These are phyloP conservation scores for Agrilus planipennis DNA, from an alignment of 1,140 invertebrate genomes.

Conservation along the genomic window DNA sequence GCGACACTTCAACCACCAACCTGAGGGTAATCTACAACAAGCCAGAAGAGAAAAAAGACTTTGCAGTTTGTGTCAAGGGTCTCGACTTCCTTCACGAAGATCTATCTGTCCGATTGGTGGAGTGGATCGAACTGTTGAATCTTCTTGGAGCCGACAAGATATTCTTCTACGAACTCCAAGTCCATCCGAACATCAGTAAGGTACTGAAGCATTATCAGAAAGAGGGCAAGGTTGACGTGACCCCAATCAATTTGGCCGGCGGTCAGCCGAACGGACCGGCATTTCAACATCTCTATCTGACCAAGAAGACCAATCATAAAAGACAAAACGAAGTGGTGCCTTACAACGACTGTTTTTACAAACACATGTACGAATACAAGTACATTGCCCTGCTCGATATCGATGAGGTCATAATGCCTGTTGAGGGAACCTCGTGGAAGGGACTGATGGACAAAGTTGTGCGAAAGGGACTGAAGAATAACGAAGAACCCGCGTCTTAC, in stretches of 20 bases:
- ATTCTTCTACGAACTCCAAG: slow-evolving; percentile 82
- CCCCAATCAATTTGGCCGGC: slow-evolving; percentile 78
- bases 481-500: slow-evolving; percentile 65
- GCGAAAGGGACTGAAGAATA: slow-evolving; percentile 52
- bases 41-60: slow-evolving; percentile 58
- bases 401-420: slow-evolving; percentile 91
- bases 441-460: slow-evolving; percentile 61
- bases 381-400: slow-evolving; percentile 86
- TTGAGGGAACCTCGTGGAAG: slow-evolving; percentile 62
- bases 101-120: slow-evolving; percentile 76
- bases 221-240: slow-evolving; percentile 66
- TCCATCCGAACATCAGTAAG: slow-evolving; percentile 84
- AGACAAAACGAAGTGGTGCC: slow-evolving; percentile 91
- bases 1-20: slow-evolving; percentile 77
- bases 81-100: slow-evolving; percentile 87
- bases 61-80: slow-evolving; percentile 91
- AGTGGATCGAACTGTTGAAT: slow-evolving; percentile 85
- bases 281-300: slow-evolving; percentile 79
- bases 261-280: slow-evolving; percentile 82
- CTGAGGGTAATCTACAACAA: slow-evolving; percentile 74
- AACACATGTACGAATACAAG: slow-evolving; percentile 81
- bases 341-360: slow-evolving; percentile 94
- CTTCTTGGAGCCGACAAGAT: slow-evolving; percentile 85
- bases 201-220: slow-evolving; percentile 71
- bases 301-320: slow-evolving; percentile 83